Conservation (phyloP, 2,888 invertebrate genomes). For the Xestia ashworthii region DNA sequence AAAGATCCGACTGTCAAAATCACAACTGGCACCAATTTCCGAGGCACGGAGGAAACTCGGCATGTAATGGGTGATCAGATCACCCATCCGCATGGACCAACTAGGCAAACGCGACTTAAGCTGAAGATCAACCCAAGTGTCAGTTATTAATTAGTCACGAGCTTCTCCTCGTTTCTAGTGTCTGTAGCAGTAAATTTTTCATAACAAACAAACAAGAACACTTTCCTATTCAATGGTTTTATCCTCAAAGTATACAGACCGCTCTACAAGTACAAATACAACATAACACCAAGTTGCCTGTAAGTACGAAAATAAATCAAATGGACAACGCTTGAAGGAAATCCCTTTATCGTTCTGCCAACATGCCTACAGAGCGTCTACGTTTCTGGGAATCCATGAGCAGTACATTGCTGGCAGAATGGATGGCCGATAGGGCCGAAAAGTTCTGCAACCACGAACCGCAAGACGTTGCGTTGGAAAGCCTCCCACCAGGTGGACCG, state of each 20-base stretch:
- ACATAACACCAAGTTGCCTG: background rate
- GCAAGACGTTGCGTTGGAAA: too few species aligned
- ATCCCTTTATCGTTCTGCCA: slow-evolving; percentile 40
- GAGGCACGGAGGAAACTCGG: too few species aligned
- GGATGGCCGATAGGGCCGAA: too few species aligned
- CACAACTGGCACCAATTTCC: too few species aligned
- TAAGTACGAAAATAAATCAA: slow-evolving; percentile 7
- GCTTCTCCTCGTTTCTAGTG: background rate
- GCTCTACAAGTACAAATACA: background rate
- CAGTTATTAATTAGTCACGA: too few species aligned
- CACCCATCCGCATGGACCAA: too few species aligned
- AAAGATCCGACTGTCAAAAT: too few species aligned
- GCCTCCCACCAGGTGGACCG: too few species aligned
- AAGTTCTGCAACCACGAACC: too few species aligned
- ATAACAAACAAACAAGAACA: background rate
- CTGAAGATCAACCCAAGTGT: too few species aligned
- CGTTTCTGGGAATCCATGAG: background rate
- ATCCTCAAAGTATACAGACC: background rate
- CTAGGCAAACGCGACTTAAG: too few species aligned
- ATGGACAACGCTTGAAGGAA: slow-evolving; percentile 7
- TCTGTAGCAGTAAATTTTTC: background rate
- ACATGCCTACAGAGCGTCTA: background rate
- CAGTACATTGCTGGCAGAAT: background rate
- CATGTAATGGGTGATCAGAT: too few species aligned
- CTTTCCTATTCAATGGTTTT: background rate